Base-by-base conservation (phyloP, 2,888 invertebrate species). In the Lasioglossum pauxillum region DNA sequence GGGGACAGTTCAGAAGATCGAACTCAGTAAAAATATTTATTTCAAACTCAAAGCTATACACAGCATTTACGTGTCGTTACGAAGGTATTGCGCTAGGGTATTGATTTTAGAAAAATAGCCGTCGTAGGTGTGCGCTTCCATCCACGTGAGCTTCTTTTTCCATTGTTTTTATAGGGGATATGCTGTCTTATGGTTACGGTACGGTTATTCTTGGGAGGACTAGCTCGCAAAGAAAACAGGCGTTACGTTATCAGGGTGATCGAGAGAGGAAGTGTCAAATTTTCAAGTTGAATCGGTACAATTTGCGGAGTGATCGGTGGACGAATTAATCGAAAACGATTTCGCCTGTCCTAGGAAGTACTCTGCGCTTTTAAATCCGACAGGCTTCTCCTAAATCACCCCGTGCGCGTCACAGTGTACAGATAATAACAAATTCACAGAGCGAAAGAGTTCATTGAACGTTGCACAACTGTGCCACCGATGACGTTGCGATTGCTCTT, bases 11-110 rank as follows among this genome's bases (percentile, higher is more conserved):
- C 44, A 88, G 69, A 72, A 75, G 83, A 88, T 77, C 53, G 16
- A 46, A 60, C 57, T 88, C 88, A 82, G 86, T 88, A 90, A 91
- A 92, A 92, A 91, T 92, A 92, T 92, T 92, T 92, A 92, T 92
- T 92, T 91, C 72, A 82, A 89, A 90, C 85, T 82, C 77, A 86
- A 88, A 86, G 89, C 90, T 90, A 85, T 89, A 88, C 90, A 89
- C 85, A 89, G 82, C 82, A 76, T 71, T 75, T 80, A 83, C 67
- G 75, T 76, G 77, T 75, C 64, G 38, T 87, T 80, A 75, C 72
- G 60, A 69, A 71, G 41, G 73, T 80, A 71, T 78, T 87, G 78
- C 71, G 49, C 81, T 87, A 77, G 80, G 75, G 67, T 83, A 88
- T 64, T 76, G 77, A 80, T 87, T 83, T 92, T 92, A 90, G 80